Percentiles rank a stretch among this genome's conserved stretches.
phyloP scores from a whole-genome alignment of 2,797 vertebrate genomes.

The Phrynocephalus vlangalii region DNA sequence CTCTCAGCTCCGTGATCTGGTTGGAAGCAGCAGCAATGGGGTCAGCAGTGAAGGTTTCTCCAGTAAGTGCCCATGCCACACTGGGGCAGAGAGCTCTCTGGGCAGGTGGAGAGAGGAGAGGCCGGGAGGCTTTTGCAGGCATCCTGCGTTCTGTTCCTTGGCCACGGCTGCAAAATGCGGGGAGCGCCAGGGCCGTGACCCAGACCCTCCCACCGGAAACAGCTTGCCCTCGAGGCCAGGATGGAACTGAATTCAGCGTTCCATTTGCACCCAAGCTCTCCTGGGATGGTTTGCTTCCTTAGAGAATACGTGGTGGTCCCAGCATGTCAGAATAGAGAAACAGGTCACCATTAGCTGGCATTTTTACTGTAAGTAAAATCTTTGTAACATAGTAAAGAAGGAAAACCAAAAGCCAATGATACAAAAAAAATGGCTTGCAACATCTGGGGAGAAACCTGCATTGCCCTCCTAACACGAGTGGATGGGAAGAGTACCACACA shows the following conservation, averaged over 20 bases:
- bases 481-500: not conserved
- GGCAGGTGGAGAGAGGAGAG: not conserved
- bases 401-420: not conserved
- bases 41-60: slow-evolving; percentile 77
- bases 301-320: not conserved
- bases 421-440: too few species aligned
- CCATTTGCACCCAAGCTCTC: not conserved
- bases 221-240: not conserved
- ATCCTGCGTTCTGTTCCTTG: not conserved
- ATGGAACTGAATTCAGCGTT: not conserved
- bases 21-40: slow-evolving; percentile 79
- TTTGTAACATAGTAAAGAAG: not conserved
- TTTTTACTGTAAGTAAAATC: not conserved
- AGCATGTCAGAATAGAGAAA: not conserved
- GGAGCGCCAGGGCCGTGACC: not conserved
- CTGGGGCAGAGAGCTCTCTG: not conserved
- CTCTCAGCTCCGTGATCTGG: slow-evolving; percentile 83
- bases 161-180: not conserved
- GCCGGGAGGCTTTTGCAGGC: not conserved
- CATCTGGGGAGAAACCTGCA: not conserved
- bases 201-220: not conserved
- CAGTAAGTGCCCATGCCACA: slow-evolving; percentile 79
- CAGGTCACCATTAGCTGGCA: not conserved
- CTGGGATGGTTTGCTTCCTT: not conserved
- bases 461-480: not conserved